These are phyloP conservation scores for Hippocampus barbouri DNA, from an alignment of 2,113 vertebrate species.

Conservation along the genomic window DNA sequence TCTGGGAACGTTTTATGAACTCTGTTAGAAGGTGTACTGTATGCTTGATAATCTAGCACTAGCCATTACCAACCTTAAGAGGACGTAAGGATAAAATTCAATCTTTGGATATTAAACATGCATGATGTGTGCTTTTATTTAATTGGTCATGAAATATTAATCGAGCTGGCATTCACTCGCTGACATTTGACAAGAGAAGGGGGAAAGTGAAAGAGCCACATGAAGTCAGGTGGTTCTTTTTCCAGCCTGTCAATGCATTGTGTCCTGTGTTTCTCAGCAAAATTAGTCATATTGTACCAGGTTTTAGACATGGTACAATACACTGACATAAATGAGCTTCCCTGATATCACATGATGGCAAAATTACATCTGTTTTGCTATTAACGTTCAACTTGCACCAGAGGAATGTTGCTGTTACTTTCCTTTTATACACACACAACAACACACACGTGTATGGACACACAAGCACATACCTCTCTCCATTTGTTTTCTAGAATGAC, in stretches of 20 bases:
- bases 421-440: not conserved
- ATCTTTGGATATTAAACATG: constrained; percentile 65
- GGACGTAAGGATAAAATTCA: constrained; percentile 41
- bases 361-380: not conserved
- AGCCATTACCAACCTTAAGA: constrained; percentile 32
- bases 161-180: constrained; percentile 57
- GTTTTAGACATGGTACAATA: not conserved
- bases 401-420: not conserved
- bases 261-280: constrained; percentile 14
- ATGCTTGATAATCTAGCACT: constrained; percentile 10
- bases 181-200: constrained; percentile 66
- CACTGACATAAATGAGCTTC: not conserved
- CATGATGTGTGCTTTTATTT: constrained; percentile 73
- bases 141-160: constrained; percentile 76
- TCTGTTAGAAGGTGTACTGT: constrained; percentile 6
- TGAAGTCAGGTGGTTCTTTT: constrained; percentile 8
- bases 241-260: constrained; percentile 21
- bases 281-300: not conserved
- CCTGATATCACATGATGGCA: not conserved
- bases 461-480: not conserved
- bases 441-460: not conserved
- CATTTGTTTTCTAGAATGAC: not conserved
- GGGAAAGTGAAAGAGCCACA: constrained; percentile 20
- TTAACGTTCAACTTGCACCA: not conserved
- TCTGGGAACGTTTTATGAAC: not conserved